Base-by-base conservation (phyloP, 2,888 invertebrate species). In the Campoplex capitator region DNA sequence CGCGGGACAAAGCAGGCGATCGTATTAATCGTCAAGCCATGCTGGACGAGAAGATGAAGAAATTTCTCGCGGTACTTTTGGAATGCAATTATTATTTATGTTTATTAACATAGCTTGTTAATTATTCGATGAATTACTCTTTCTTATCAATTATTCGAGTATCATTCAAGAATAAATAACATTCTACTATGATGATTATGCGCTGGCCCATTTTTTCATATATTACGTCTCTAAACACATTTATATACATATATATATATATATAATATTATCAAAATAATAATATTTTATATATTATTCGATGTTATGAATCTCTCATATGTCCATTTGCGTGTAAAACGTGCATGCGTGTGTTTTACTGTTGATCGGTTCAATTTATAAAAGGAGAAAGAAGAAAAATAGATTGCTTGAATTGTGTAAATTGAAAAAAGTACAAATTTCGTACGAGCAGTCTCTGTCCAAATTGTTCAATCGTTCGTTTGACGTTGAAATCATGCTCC, bases 1-100 rank as follows among this genome's bases (percentile, higher is more conserved):
- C 91, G 88, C 96, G 96, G 95, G 96, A 96, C 95, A 96, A 96
- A 95, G 95, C 96, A 95, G 95, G 96, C 94, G 97, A 97, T 95
- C 96, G 96, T 95, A 96, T 97, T 95, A 97, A 97, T 96, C 97
- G 97, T 93, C 97, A 97, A 95, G 97, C 97, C 95, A 97, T 98
- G 95, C 96, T 98, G 95, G 97, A 98, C 95, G 97, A 98, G 95
- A 98, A 98, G 97, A 98, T 98, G 96, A 97, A 98, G 97, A 98
- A 97, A 95, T 98, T 98, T 95, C 96, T 98, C 96, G 98, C 98
- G 97, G 98, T 98, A 97, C 95, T 92, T 23, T 91, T 78, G 73
- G 75, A 84, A 89, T 84, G 82, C 81, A 84, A 85, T 85, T 73
- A 71, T 80, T 83, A 79, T 86, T 28, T 28, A 85, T 80, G 81